Conservation (phyloP, 2,113 vertebrate species). For the Syngnathoides biaculeatus region DNA sequence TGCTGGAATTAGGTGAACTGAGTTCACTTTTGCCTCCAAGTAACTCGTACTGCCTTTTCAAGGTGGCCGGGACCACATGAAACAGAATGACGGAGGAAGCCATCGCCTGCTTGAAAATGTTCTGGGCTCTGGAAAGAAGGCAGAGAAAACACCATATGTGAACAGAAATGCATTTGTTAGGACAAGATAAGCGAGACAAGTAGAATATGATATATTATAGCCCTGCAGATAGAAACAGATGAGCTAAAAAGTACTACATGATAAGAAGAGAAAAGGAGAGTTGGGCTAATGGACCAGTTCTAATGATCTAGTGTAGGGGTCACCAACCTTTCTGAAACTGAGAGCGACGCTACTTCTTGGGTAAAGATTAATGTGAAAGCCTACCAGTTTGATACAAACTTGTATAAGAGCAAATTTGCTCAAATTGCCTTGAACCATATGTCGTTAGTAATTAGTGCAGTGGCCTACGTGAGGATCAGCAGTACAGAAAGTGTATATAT, state of each 20-base stretch:
- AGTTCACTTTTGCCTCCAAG: slow-evolving; percentile 77
- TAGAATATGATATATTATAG: slow-evolving; percentile 27
- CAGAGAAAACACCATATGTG: slow-evolving; percentile 18
- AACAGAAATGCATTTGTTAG: slow-evolving; percentile 38
- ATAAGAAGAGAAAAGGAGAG: slow-evolving; percentile 20
- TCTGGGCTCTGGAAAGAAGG: slow-evolving; percentile 81
- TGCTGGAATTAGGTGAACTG: slow-evolving; percentile 53
- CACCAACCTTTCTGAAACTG: neutral
- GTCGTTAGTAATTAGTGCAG: too few species aligned
- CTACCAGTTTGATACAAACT: neutral
- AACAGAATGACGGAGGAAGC: slow-evolving; percentile 86
- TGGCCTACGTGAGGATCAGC: too few species aligned
- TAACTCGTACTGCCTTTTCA: slow-evolving; percentile 85
- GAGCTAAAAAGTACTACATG: slow-evolving; percentile 14
- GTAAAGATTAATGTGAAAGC: neutral
- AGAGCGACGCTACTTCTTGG: neutral
- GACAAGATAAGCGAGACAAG: slow-evolving; percentile 43
- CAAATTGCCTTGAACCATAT: too few species aligned
- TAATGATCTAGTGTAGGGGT: neutral
- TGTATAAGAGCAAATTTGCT: too few species aligned
- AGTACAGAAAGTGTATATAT: too few species aligned
- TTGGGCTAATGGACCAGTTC: neutral
- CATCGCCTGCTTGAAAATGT: slow-evolving; percentile 95
- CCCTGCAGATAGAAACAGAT: slow-evolving; percentile 31
- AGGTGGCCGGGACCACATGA: slow-evolving; percentile 87